Evolutionary conservation across 2,797 vertebrate genomes (phyloP).

Genomic region (Coccyzus lansbergi): DNA sequence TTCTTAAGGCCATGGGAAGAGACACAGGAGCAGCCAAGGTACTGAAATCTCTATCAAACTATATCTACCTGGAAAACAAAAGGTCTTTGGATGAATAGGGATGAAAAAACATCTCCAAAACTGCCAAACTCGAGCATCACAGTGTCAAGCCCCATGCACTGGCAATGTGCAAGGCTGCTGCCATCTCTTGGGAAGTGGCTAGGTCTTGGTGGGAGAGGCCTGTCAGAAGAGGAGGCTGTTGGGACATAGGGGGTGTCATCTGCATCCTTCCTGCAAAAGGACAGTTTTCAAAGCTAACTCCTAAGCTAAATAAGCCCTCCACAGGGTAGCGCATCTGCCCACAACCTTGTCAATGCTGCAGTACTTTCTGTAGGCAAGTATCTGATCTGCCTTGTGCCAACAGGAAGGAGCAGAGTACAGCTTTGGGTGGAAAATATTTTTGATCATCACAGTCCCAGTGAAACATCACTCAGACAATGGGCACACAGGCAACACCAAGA

Average conservation of each 20-base stretch:
- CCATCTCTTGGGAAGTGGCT: neutral
- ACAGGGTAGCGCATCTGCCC: neutral
- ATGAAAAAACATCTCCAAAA: neutral
- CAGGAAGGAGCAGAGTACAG: neutral
- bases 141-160: neutral
- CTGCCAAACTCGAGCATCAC: neutral
- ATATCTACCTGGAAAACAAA: neutral
- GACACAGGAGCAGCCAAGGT: neutral
- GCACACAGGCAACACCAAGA: neutral
- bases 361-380: neutral
- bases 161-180: neutral
- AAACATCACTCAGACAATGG: rapidly evolving
- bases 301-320: neutral
- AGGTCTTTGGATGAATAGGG: neutral
- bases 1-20: neutral
- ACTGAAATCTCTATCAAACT: neutral
- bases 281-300: rapidly evolving
- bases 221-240: neutral
- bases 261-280: neutral
- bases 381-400: neutral
- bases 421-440: neutral
- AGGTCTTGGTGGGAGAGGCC: neutral
- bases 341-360: neutral
- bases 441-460: neutral
- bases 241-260: neutral